Conservation (phyloP, 2,888 invertebrate genomes). For the Acanthosepion lycidas region DNA sequence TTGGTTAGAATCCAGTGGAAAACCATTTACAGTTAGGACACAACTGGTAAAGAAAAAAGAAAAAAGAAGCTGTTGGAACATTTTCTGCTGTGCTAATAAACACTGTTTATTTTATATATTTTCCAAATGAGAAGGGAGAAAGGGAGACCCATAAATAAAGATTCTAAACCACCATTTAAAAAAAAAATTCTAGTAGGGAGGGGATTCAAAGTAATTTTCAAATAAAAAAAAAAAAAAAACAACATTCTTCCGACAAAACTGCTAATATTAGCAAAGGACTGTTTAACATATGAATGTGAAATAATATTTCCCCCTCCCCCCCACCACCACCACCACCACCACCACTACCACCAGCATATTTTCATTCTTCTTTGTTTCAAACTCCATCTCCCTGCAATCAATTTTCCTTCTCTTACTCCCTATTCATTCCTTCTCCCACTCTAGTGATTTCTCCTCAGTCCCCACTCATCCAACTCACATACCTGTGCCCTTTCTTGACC, state of each 20-base stretch:
- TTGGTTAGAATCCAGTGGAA: constrained; percentile 34
- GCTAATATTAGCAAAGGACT: background rate
- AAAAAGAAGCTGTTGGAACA: background rate
- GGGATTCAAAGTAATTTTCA: constrained; percentile 18
- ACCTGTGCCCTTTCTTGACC: background rate
- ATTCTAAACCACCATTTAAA: background rate
- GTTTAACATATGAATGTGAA: background rate
- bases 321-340: no score
- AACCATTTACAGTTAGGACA: background rate
- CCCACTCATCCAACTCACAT: background rate
- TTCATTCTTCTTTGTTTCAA: no score
- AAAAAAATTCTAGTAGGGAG: background rate
- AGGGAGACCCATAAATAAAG: background rate
- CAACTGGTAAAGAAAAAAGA: background rate
- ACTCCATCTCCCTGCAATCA: background rate
- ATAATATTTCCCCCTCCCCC: no score
- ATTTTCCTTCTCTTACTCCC: background rate
- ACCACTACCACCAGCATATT: no score
- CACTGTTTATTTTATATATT: background rate
- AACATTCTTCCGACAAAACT: background rate
- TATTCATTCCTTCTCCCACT: background rate
- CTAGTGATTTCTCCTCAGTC: background rate
- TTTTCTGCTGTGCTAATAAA: constrained; percentile 33
- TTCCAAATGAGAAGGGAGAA: constrained; percentile 14
- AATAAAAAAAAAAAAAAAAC: background rate